These are phyloP conservation scores for Brotula barbata DNA, from an alignment of 2,797 vertebrate species.

Conservation along the genomic window DNA sequence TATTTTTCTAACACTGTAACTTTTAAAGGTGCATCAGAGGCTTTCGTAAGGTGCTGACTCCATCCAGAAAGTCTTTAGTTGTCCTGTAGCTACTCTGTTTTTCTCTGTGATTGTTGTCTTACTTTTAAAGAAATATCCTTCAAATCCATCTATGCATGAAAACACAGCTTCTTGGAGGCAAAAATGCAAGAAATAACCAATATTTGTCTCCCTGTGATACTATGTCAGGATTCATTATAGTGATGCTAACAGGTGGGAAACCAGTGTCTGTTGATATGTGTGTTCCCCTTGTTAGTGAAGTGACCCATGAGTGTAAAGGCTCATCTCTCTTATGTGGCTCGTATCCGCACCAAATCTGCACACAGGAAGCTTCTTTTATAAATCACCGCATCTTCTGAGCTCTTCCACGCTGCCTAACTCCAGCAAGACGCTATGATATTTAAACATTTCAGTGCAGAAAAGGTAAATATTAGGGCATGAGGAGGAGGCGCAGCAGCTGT, in stretches of 20 bases:
- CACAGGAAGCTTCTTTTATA: constrained; percentile 16
- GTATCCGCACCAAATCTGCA: constrained; percentile 26
- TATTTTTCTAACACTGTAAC: too few species aligned
- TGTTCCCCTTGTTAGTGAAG: constrained; percentile 30
- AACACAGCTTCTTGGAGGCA: too few species aligned
- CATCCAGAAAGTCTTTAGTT: too few species aligned
- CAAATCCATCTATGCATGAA: too few species aligned
- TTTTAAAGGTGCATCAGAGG: too few species aligned
- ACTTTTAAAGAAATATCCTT: too few species aligned
- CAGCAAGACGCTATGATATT: background rate
- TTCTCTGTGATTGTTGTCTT: too few species aligned
- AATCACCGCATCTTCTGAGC: constrained; percentile 2
- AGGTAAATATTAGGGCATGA: constrained; percentile 16
- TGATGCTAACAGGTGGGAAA: constrained; percentile 25
- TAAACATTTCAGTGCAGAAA: constrained; percentile 12
- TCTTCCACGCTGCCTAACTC: constrained; percentile 9
- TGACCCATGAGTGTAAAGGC: constrained; percentile 49
- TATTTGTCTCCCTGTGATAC: background rate
- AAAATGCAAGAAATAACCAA: background rate
- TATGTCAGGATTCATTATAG: constrained; percentile 12
- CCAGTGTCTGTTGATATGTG: constrained; percentile 21
- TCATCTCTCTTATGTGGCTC: constrained; percentile 30
- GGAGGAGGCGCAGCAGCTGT: constrained; percentile 34
- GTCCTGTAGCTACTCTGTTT: too few species aligned
- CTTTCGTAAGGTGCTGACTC: too few species aligned